These are phyloP conservation scores for Tromatobia lineatoria DNA, from an alignment of 2,888 invertebrate species.

Conservation along the genomic window DNA sequence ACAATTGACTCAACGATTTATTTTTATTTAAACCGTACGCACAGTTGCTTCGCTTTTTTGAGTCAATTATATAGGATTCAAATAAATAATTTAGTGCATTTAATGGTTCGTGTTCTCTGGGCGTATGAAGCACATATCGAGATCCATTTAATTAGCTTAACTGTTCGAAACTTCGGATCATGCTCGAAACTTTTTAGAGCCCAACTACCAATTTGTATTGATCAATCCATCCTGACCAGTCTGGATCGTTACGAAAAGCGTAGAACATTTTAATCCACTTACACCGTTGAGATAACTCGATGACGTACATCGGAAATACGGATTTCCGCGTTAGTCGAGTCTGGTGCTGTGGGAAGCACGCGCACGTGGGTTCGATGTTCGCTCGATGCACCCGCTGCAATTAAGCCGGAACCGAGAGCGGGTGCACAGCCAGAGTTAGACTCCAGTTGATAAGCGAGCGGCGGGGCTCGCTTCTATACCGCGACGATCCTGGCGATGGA, in stretches of 20 bases:
- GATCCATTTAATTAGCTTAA: background rate
- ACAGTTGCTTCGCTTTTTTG: too few species aligned
- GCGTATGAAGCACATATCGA: background rate
- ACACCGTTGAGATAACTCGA: conserved; percentile 37
- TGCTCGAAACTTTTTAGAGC: background rate
- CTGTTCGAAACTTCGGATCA: too few species aligned
- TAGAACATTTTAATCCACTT: conserved; percentile 53
- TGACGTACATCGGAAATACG: conserved; percentile 61
- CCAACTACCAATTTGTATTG: conserved; percentile 10
- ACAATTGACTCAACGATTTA: too few species aligned
- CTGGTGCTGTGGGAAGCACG: background rate
- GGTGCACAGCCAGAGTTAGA: background rate
- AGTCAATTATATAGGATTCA: too few species aligned
- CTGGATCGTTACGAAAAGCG: conserved; percentile 41
- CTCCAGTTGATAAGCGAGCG: conserved; percentile 17
- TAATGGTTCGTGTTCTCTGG: too few species aligned
- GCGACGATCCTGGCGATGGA: conserved; percentile 37
- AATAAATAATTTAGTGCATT: too few species aligned
- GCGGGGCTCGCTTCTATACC: background rate
- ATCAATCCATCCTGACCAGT: conserved; percentile 17
- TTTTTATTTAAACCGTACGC: too few species aligned
- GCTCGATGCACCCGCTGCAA: conserved; percentile 53
- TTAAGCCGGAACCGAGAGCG: conserved; percentile 61
- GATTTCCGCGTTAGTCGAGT: conserved; percentile 50
- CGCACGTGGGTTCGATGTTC: conserved; percentile 43